These are phyloP conservation scores for Solea solea DNA, from an alignment of 2,113 vertebrate genomes.

Conservation along the genomic window DNA sequence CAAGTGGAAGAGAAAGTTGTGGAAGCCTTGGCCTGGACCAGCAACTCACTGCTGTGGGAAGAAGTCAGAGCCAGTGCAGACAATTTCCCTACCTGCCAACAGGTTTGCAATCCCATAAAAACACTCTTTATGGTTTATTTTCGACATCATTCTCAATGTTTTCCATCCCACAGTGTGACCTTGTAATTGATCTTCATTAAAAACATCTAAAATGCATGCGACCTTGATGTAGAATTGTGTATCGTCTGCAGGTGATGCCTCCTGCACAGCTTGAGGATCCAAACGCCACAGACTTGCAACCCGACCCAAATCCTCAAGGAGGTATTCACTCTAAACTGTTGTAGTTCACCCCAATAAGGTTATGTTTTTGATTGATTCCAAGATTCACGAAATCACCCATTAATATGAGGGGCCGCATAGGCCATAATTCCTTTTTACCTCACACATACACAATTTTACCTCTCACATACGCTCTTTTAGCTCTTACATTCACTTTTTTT, in stretches of 20 bases:
- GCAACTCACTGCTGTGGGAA: slow-evolving; percentile 86
- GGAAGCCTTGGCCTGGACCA: slow-evolving; percentile 88
- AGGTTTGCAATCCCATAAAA: slow-evolving; percentile 74
- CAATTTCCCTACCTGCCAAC: slow-evolving; percentile 84
- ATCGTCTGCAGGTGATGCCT: slow-evolving; percentile 83
- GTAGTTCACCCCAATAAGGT: too few species aligned
- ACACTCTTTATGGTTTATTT: neutral
- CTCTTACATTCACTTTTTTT: too few species aligned
- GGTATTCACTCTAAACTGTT: slow-evolving; percentile 14
- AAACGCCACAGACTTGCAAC: slow-evolving; percentile 68
- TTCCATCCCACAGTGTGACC: neutral
- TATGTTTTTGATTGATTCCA: too few species aligned
- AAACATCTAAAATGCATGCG: neutral
- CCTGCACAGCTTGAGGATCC: slow-evolving; percentile 82
- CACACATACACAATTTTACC: too few species aligned
- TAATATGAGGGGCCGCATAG: too few species aligned
- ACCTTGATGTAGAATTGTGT: slow-evolving; percentile 1
- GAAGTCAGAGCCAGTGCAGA: slow-evolving; percentile 82
- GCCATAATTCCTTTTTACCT: too few species aligned
- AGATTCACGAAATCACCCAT: too few species aligned
- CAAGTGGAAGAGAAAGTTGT: slow-evolving; percentile 86
- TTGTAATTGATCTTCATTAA: fast-evolving
- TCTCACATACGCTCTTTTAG: too few species aligned
- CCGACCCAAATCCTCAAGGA: slow-evolving; percentile 19
- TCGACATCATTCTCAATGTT: neutral